phyloP scores from a whole-genome alignment of 2,113 vertebrate genomes.

The Elgaria multicarinata region DNA sequence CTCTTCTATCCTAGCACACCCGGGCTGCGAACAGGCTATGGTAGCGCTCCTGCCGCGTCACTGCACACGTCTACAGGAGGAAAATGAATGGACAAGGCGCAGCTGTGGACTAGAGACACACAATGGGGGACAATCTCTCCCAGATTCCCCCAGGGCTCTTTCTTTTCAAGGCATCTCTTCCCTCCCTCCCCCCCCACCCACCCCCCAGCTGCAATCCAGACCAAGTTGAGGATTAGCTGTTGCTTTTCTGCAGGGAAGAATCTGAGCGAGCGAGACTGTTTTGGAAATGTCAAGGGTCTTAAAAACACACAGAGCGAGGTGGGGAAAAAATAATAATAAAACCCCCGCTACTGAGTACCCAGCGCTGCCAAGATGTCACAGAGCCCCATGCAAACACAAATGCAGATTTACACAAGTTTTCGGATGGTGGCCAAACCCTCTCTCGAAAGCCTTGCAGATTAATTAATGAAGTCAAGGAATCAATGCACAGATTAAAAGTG shows the following conservation, averaged over 20 bases:
- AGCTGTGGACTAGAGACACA: conserved; percentile 1
- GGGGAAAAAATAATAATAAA: no score
- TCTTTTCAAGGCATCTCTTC: neutral
- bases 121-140: conserved; percentile 11
- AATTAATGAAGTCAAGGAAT: conserved; percentile 28
- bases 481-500: conserved; percentile 33
- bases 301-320: neutral
- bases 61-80: neutral
- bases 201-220: neutral
- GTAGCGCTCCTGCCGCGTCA: neutral
- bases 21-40: neutral
- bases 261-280: neutral
- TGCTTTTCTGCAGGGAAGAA: neutral
- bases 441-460: neutral
- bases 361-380: neutral
- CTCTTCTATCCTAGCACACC: neutral
- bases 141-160: neutral
- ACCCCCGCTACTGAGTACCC: neutral
- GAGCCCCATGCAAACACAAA: rapidly evolving
- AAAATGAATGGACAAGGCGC: conserved; percentile 9
- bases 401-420: rapidly evolving
- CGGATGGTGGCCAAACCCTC: neutral
- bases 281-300: neutral
- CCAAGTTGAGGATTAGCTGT: neutral
- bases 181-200: neutral